Conservation (phyloP, 2,113 vertebrate genomes). For the Aplodontia rufa region DNA sequence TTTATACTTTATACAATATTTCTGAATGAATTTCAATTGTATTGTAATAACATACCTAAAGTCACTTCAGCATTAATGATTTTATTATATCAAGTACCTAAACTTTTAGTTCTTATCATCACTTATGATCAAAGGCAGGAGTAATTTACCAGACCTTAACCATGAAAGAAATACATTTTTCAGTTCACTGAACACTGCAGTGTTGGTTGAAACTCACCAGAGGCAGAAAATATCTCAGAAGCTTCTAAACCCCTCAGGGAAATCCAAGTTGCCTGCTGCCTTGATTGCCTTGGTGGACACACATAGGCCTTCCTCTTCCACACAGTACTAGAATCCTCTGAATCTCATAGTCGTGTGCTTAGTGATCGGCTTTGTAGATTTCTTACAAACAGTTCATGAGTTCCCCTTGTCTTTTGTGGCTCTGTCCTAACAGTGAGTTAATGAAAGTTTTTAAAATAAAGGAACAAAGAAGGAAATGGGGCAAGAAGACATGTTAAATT, state of each 20-base stretch:
- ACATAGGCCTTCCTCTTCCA: background rate
- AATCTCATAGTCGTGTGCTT: background rate
- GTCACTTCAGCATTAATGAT: background rate
- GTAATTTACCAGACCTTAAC: background rate
- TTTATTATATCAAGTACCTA: background rate
- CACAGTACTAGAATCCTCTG: no score
- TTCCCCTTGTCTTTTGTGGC: background rate
- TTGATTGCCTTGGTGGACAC: background rate
- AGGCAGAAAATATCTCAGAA: background rate
- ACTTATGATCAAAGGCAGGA: background rate
- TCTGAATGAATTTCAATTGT: background rate
- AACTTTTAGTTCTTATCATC: background rate
- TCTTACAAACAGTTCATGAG: background rate
- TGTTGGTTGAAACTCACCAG: background rate
- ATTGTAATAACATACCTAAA: background rate
- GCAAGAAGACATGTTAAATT: fast-evolving
- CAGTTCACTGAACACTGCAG: no score
- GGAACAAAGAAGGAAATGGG: fast-evolving
- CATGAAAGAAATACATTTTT: background rate
- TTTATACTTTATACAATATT: background rate
- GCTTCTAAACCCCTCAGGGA: background rate
- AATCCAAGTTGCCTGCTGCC: background rate
- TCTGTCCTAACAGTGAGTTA: background rate
- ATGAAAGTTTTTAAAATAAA: background rate
- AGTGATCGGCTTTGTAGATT: background rate